These are phyloP conservation scores for Lysandra coridon DNA, from an alignment of 2,888 invertebrate species.

Conservation along the genomic window DNA sequence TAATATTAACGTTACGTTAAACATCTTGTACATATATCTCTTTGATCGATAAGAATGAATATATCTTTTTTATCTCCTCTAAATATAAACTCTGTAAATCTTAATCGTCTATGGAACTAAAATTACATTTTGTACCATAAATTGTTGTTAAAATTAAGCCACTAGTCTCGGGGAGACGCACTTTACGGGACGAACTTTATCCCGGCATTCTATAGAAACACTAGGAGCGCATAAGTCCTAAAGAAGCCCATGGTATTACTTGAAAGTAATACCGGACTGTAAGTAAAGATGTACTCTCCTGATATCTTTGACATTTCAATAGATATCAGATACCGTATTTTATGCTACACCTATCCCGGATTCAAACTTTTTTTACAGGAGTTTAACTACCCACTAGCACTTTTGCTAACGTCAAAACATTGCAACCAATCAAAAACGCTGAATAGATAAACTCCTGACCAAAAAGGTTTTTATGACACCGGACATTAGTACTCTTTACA, in stretches of 20 bases:
- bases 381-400: too few relatives aligned
- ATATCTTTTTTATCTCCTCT: slow-evolving; percentile 57
- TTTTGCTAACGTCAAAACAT: too few relatives aligned
- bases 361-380: too few relatives aligned
- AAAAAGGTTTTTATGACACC: too few relatives aligned
- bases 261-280: not conserved
- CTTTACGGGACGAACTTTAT: not conserved
- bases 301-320: too few relatives aligned
- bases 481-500: not conserved
- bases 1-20: slow-evolving; percentile 56
- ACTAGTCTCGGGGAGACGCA: slow-evolving; percentile 53
- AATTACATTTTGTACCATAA: slow-evolving; percentile 77
- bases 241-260: not conserved
- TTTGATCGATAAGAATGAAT: slow-evolving; percentile 47
- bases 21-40: slow-evolving; percentile 52
- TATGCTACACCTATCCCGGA: too few relatives aligned
- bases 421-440: too few relatives aligned
- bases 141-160: slow-evolving; percentile 70
- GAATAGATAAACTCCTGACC: too few relatives aligned
- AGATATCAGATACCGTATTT: too few relatives aligned
- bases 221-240: not conserved
- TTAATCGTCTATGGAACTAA: slow-evolving; percentile 75
- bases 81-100: slow-evolving; percentile 75
- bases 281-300: too few relatives aligned
- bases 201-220: not conserved